Conservation (phyloP, 2,888 invertebrate genomes). For the Gonocerus acuteangulatus region DNA sequence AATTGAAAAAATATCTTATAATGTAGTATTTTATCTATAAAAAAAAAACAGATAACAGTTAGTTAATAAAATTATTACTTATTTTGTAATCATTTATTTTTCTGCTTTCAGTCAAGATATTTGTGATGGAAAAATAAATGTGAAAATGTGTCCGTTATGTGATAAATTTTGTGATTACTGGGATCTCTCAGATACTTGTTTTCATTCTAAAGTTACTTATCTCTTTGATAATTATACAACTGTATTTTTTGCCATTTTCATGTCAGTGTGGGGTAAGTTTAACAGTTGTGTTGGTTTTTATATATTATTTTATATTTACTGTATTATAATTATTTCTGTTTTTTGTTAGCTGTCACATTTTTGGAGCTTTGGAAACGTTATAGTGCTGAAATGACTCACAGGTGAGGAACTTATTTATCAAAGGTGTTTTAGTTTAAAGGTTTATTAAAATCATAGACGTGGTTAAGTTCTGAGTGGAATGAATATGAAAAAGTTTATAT, state of each 20-base stretch:
- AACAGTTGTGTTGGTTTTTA: not conserved
- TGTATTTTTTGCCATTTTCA: slow-evolving; percentile 50
- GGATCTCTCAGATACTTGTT: slow-evolving; percentile 49
- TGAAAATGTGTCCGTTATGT: slow-evolving; percentile 52
- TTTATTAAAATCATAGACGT: too few relatives aligned
- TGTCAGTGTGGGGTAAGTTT: slow-evolving; percentile 49
- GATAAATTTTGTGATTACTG: slow-evolving; percentile 54
- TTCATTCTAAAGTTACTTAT: slow-evolving; percentile 48
- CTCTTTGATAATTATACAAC: slow-evolving; percentile 53
- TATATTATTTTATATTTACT: not conserved
- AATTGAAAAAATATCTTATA: too few relatives aligned
- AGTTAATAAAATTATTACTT: too few relatives aligned
- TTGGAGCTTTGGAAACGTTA: slow-evolving; percentile 94
- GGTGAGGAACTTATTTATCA: slow-evolving; percentile 69
- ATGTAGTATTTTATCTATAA: too few relatives aligned
- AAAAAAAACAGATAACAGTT: too few relatives aligned
- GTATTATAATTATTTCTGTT: not conserved
- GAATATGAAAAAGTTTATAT: too few relatives aligned
- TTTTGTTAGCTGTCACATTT: slow-evolving; percentile 67
- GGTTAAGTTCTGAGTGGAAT: too few relatives aligned
- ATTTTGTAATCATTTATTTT: too few relatives aligned
- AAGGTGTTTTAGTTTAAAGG: too few relatives aligned
- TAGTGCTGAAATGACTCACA: slow-evolving; percentile 88
- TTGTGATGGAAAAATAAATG: slow-evolving; percentile 45
- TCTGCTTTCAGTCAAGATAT: slow-evolving; percentile 47